phyloP scores from a whole-genome alignment of 2,797 vertebrate species.

The Thripadectes ignobilis region DNA sequence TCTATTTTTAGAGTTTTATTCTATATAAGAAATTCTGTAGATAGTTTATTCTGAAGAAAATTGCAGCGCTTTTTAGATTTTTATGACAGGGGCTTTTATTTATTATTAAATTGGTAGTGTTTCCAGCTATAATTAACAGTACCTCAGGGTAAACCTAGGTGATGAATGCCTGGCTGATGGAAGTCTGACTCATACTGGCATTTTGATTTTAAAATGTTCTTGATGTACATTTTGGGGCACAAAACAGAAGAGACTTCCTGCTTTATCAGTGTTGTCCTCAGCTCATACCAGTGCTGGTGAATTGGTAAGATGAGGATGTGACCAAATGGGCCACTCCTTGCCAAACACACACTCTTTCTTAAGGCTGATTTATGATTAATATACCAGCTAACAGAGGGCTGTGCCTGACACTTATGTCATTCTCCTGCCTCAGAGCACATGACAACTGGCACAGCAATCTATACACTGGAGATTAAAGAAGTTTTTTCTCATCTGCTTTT shows the following conservation, averaged over 20 bases:
- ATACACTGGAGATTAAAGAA: neutral
- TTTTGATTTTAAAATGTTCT: neutral
- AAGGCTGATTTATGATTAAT: neutral
- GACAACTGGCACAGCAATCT: neutral
- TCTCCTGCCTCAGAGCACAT: neutral
- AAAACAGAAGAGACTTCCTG: neutral
- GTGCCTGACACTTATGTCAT: neutral
- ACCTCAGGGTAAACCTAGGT: neutral
- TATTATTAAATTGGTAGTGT: neutral
- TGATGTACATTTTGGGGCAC: neutral
- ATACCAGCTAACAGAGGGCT: neutral
- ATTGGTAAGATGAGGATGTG: neutral
- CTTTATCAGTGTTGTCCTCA: neutral
- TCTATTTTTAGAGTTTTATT: neutral
- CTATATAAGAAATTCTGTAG: neutral
- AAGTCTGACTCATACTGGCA: neutral
- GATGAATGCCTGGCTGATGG: neutral
- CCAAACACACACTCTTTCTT: neutral
- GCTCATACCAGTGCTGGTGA: neutral
- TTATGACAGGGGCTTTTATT: neutral
- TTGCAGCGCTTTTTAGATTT: neutral
- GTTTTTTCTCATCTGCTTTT: neutral
- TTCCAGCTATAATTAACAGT: neutral
- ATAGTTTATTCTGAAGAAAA: conserved; percentile 9
- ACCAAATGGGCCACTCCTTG: neutral